phyloP scores from a whole-genome alignment of 2,888 invertebrate genomes.

The Cryptocephalus moraei region DNA sequence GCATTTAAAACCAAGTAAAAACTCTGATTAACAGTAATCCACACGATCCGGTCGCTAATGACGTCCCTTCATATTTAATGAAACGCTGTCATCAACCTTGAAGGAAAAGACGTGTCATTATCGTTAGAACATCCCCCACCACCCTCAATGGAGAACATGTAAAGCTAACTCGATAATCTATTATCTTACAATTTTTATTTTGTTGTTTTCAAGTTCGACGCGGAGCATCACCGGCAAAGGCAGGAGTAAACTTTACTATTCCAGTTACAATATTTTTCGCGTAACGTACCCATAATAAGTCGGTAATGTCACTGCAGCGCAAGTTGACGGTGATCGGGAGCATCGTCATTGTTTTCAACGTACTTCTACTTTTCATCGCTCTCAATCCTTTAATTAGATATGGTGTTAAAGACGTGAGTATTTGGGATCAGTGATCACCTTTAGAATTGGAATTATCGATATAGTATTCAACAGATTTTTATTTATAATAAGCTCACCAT shows the following conservation, averaged over 20 bases:
- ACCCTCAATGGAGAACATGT: constrained; percentile 2
- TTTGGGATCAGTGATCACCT: background rate
- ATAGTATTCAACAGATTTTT: too few species aligned
- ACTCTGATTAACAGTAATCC: too few species aligned
- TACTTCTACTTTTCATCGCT: constrained; percentile 55
- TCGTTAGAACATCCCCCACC: constrained; percentile 1
- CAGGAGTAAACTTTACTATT: too few species aligned
- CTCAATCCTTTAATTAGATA: constrained; percentile 29
- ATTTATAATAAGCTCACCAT: too few species aligned
- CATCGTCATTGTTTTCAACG: constrained; percentile 45
- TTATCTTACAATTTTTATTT: constrained; percentile 3
- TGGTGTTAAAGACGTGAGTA: constrained; percentile 26
- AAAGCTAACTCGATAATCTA: constrained; percentile 5
- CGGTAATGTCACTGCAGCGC: too few species aligned
- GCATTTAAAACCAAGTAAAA: too few species aligned
- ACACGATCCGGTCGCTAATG: constrained; percentile 5
- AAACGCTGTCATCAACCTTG: constrained; percentile 3
- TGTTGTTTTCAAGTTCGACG: too few species aligned
- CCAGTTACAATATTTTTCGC: too few species aligned
- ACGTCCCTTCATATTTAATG: constrained; percentile 7
- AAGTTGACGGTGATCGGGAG: constrained; percentile 28
- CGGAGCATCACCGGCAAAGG: too few species aligned
- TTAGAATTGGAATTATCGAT: too few species aligned
- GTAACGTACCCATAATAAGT: too few species aligned
- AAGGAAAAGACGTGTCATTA: constrained; percentile 1